A percentile compares a stretch with the other conserved stretches of the same genome.
These are phyloP conservation scores for Anolis sagrei DNA, from an alignment of 2,113 vertebrate species.

Conservation along the genomic window DNA sequence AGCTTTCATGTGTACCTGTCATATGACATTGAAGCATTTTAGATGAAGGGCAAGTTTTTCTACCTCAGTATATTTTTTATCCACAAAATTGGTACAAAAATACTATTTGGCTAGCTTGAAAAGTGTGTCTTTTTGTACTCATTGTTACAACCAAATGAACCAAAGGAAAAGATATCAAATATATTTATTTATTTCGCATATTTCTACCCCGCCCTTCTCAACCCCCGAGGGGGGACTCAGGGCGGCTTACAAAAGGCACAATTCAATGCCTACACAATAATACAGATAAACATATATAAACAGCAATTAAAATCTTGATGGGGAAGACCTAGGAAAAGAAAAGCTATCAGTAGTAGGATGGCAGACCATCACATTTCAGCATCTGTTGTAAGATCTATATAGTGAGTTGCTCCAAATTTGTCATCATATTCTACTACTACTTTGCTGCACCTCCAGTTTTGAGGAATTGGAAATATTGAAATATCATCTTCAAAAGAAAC, in stretches of 20 bases:
- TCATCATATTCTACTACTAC: background rate
- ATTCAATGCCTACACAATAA: too few species aligned
- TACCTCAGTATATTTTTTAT: background rate
- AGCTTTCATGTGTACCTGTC: background rate
- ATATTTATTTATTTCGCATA: too few species aligned
- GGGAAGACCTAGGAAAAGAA: background rate
- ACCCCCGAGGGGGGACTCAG: too few species aligned
- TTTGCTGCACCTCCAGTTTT: too few species aligned
- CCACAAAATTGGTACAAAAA: too few species aligned
- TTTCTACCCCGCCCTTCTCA: too few species aligned
- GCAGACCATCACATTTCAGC: background rate
- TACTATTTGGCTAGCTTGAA: background rate
- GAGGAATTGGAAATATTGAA: too few species aligned
- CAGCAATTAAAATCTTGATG: too few species aligned
- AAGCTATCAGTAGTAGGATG: background rate
- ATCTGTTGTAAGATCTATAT: rapidly evolving
- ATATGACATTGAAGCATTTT: too few species aligned
- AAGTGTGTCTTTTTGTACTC: background rate
- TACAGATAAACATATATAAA: too few species aligned
- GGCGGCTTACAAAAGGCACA: too few species aligned
- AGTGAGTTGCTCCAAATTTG: background rate
- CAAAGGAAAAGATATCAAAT: background rate
- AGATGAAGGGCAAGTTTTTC: background rate
- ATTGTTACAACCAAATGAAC: background rate
- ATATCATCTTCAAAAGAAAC: background rate